Conservation (phyloP, 1,140 invertebrate genomes). For the Halictus rubicundus region DNA sequence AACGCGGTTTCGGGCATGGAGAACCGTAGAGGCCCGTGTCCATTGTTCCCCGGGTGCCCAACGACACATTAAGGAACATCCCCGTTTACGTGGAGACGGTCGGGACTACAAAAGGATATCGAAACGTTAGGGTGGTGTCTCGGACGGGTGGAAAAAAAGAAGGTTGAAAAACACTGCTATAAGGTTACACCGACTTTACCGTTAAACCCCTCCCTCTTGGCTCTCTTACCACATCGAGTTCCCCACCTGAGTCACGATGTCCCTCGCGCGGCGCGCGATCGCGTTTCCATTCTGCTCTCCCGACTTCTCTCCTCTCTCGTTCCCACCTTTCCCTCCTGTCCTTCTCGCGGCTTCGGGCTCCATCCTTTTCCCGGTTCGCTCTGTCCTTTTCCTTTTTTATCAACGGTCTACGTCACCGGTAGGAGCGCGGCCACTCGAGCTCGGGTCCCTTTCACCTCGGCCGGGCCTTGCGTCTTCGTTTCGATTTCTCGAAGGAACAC, state of each 20-base stretch:
- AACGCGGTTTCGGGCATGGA: neutral
- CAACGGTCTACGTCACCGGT: constrained; percentile 61
- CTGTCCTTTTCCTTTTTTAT: constrained; percentile 66
- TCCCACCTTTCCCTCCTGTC: constrained; percentile 28
- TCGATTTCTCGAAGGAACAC: constrained; percentile 39
- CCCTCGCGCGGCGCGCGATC: constrained; percentile 57
- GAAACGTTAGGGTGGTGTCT: constrained; percentile 8
- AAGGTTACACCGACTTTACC: constrained; percentile 76
- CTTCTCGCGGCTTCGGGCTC: constrained; percentile 37
- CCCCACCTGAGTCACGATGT: constrained; percentile 37
- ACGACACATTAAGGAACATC: neutral
- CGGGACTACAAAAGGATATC: constrained; percentile 26
- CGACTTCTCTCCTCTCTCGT: constrained; percentile 49
- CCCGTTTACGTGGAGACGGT: neutral
- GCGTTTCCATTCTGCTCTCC: constrained; percentile 61
- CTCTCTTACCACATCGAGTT: constrained; percentile 34
- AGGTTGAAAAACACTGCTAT: constrained; percentile 57
- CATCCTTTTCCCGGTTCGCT: constrained; percentile 17
- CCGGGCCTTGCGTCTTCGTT: constrained; percentile 51
- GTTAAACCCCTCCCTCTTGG: constrained; percentile 68
- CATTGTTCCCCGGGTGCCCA: neutral
- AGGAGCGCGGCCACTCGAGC: constrained; percentile 4
- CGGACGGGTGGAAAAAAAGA: constrained; percentile 5
- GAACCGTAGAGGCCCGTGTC: too few species aligned
- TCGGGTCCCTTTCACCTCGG: constrained; percentile 74